Base-by-base conservation (phyloP, 2,888 invertebrate species). In the Sacculina carcini region DNA sequence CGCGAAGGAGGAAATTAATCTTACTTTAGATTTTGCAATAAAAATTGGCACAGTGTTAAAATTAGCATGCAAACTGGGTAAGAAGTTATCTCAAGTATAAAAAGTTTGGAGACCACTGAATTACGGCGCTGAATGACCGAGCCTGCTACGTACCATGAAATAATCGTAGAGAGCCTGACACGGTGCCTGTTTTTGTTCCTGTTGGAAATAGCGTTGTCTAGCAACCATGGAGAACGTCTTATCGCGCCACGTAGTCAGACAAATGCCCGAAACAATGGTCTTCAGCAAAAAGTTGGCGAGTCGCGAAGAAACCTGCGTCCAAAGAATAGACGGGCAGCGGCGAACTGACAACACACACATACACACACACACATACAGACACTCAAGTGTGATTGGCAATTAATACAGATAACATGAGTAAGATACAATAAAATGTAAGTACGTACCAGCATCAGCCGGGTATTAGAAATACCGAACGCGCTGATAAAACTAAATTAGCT, bases 281-380 rank as follows among this genome's bases (percentile, higher is more conserved):
- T 76, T 76, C 56, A 75, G 73, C 54, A 78, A 64, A 69, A 78
- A 78, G 14, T 77, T 77, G 2, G 74, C 70, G 58, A 78, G 66
- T 57, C 74, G 70, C 55, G 75, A 76, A 9, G 72, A 73, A 52
- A 78, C 65, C 61, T 75, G 72, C 38, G 76, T 74, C 76, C 77
- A 75, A 60, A 75, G 72, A 53, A 78, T 65, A 54, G 75, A 75
- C 9, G 77, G 77, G 28, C 77, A 77, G 76, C 77, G 77, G 2
- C 73, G 71, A 38, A 77, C 77, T 77, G 60, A 39, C 52, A 54
- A 52, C 42, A 51, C 46, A 12, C n/a, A n/a, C n/a, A n/a, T 54
- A 21, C n/a, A 54, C 47, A 39, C 9, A 19, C 31, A n/a, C 44
- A n/a, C n/a, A n/a, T n/a, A n/a, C n/a, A n/a, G n/a, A n/a, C n/a